phyloP scores from a whole-genome alignment of 2,113 vertebrate genomes.

The Bucco capensis region DNA sequence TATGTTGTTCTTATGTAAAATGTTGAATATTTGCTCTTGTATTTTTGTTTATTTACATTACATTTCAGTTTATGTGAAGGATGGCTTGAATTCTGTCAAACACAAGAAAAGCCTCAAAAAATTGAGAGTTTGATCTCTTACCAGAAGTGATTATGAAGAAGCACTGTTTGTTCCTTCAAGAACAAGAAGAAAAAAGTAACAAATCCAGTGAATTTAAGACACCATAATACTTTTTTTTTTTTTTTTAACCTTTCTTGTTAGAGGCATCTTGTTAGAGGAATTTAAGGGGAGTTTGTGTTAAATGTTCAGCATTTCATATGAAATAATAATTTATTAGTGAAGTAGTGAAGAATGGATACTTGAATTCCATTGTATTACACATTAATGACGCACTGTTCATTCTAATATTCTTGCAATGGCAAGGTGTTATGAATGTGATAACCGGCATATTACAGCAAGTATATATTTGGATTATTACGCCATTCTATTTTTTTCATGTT shows the following conservation, averaged over 20 bases:
- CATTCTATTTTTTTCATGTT: not conserved
- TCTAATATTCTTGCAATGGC: not conserved
- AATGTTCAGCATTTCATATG: not conserved
- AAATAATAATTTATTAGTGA: not conserved
- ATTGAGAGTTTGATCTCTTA: not conserved
- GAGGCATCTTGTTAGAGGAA: not conserved
- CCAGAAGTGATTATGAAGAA: not conserved
- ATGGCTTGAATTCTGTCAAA: not conserved
- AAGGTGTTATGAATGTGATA: not conserved
- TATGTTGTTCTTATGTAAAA: not conserved
- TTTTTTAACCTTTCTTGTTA: not conserved
- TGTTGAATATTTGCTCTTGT: not conserved
- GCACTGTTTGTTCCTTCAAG: rapidly evolving
- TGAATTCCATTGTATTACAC: not conserved
- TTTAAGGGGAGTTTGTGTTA: not conserved
- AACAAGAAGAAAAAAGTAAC: not conserved
- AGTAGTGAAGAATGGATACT: not conserved
- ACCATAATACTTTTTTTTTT: not conserved
- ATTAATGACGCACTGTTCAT: not conserved
- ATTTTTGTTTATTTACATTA: not conserved
- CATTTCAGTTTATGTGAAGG: not conserved
- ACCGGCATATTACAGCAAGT: not conserved
- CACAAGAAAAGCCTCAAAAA: not conserved
- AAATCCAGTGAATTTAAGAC: not conserved
- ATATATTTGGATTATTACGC: not conserved